Evolutionary conservation across 1,140 invertebrate genomes (phyloP), one percentile per base, ranked within the genome.

Genomic region (Hycleus phaleratus): DNA sequence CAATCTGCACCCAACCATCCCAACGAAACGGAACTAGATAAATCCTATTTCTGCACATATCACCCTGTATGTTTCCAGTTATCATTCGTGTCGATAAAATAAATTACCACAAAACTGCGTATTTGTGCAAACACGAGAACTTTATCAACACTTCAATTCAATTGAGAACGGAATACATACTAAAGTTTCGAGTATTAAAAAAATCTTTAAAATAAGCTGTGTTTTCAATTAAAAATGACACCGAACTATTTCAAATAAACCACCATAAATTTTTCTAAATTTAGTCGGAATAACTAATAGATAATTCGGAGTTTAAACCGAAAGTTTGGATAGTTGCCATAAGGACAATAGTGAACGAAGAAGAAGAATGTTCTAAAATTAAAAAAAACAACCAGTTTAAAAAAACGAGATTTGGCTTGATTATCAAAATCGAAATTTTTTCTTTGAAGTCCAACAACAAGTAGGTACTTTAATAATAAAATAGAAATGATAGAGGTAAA

Each of bases 41-140:
- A 68, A 69, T 69, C 57, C 63, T 55, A 53, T 66, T 68, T 68
- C 60, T 54, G 50, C 53, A 58, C 62, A 66, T 56, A 64, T 66
- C 60, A 62, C 59, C 62, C 63, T 42, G 65, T 64, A 62, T n/a
- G 7, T 54, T 67, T 64, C 65, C 62, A 62, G 58, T 64, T 60
- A 59, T 58, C 32, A 32, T 18, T 18, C 18, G 18, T 18, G 18
- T 62, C 63, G 62, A 67, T 67, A 52, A 62, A 62, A 61, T 56
- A 46, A 59, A 61, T 63, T 59, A 63, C 57, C 48, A 32, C 32
- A 7, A 7, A 32, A 32, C 32, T 32, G 18, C 18, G 18, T 18
- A 18, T 18, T 18, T 18, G 18, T 18, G 18, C 18, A 18, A 18
- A 18, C 18, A 18, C 18, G 18, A 18, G 18, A 18, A 18, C 18